These are phyloP conservation scores for Canis aureus DNA, from an alignment of 2,113 vertebrate genomes.

Conservation along the genomic window DNA sequence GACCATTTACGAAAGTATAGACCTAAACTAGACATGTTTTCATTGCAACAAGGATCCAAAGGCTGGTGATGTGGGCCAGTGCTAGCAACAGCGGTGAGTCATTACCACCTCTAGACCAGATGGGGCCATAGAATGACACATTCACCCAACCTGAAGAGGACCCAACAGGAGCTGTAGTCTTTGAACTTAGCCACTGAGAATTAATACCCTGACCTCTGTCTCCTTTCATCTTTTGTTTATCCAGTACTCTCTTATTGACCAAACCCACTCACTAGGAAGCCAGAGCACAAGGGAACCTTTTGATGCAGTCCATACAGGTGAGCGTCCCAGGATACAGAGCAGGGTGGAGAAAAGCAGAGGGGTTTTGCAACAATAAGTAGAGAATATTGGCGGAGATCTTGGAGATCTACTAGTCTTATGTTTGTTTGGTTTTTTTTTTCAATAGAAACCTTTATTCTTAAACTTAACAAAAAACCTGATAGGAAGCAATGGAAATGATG, in stretches of 20 bases:
- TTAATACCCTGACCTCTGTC: neutral
- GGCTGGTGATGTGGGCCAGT: too few species aligned
- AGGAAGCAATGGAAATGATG: neutral
- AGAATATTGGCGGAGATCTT: neutral
- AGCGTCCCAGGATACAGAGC: neutral
- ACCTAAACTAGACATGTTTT: neutral
- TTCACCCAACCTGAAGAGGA: neutral
- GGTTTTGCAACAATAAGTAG: neutral
- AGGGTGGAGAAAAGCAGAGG: neutral
- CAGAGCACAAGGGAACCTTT: neutral
- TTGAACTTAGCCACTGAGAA: neutral
- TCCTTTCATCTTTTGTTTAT: neutral
- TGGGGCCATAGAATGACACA: neutral
- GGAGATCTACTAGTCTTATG: neutral
- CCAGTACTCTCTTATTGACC: neutral
- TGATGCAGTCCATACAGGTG: neutral
- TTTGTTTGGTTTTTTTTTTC: neutral
- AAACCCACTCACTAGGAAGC: neutral
- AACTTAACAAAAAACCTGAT: neutral
- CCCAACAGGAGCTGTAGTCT: neutral
- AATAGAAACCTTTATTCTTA: neutral
- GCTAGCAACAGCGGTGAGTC: neutral
- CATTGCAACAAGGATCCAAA: neutral
- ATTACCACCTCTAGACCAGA: neutral
- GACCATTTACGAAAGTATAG: neutral